A percentile compares a stretch with the other conserved stretches of the same genome.
Conservation (phyloP, 2,797 vertebrate species). For the Ceryle rudis region DNA sequence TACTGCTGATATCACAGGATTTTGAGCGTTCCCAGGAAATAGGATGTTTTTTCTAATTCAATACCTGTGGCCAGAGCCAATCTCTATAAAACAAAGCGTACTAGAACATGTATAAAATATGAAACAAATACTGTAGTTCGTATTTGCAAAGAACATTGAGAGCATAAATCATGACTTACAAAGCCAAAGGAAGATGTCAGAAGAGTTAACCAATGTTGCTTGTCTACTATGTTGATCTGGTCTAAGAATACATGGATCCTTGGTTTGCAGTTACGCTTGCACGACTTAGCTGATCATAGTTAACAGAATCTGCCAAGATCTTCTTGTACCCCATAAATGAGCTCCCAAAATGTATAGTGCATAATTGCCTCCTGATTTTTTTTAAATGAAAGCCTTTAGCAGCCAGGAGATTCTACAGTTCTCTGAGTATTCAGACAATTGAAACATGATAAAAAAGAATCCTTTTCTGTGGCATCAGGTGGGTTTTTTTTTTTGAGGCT, state of each 20-base stretch:
- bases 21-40: neutral
- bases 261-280: neutral
- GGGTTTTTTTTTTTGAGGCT: neutral
- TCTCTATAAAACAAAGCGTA: neutral
- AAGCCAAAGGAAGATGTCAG: conserved; percentile 1
- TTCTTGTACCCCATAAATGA: conserved; percentile 1
- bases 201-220: neutral
- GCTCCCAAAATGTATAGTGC: neutral
- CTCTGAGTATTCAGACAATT: conserved; percentile 27
- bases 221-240: neutral
- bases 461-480: neutral
- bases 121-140: neutral
- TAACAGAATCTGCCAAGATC: conserved; percentile 24
- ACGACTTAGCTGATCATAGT: conserved; percentile 8
- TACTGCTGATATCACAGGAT: neutral
- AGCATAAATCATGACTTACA: neutral
- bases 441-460: neutral
- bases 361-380: neutral
- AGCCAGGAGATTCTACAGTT: neutral
- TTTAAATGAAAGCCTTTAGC: conserved; percentile 29
- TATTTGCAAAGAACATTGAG: neutral
- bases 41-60: neutral
- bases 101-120: neutral
- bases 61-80: neutral
- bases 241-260: neutral